Evolutionary conservation across 2,888 invertebrate species (phyloP).

Genomic region (Stegophylla sp.): DNA sequence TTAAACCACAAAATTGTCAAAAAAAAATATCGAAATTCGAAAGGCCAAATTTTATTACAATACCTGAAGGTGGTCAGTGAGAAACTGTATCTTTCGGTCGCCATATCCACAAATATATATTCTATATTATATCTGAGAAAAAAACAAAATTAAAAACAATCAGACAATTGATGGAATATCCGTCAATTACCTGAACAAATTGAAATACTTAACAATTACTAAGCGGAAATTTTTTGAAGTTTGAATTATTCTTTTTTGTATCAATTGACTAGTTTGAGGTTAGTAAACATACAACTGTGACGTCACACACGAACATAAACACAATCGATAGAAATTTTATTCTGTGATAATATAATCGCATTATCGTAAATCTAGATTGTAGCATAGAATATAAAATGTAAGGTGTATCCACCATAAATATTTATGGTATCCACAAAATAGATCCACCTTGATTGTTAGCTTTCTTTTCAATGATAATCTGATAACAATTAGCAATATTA

Average conservation of each 20-base stretch:
- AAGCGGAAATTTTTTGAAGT: constrained; percentile 50
- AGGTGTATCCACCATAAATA: too few species aligned
- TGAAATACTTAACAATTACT: constrained; percentile 27
- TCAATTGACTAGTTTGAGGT: constrained; percentile 35
- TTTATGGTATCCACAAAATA: too few species aligned
- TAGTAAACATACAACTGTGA: constrained; percentile 11
- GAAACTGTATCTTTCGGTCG: constrained; percentile 95
- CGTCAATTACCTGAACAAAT: background rate
- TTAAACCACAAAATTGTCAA: background rate
- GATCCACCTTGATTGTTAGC: too few species aligned
- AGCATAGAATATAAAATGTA: too few species aligned
- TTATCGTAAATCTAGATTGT: background rate
- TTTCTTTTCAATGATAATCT: background rate
- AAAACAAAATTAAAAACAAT: background rate
- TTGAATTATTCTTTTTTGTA: constrained; percentile 17
- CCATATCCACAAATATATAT: constrained; percentile 72
- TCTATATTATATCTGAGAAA: background rate
- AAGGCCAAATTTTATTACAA: constrained; percentile 62
- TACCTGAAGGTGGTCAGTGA: constrained; percentile 88
- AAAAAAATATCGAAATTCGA: background rate
- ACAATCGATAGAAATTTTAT: constrained; percentile 20
- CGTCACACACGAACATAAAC: background rate
- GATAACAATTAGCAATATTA: constrained; percentile 18
- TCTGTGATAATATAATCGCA: background rate
- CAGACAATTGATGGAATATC: too few species aligned